Base-by-base conservation (phyloP, 2,888 invertebrate species). In the Drosophila nr. medialis region DNA sequence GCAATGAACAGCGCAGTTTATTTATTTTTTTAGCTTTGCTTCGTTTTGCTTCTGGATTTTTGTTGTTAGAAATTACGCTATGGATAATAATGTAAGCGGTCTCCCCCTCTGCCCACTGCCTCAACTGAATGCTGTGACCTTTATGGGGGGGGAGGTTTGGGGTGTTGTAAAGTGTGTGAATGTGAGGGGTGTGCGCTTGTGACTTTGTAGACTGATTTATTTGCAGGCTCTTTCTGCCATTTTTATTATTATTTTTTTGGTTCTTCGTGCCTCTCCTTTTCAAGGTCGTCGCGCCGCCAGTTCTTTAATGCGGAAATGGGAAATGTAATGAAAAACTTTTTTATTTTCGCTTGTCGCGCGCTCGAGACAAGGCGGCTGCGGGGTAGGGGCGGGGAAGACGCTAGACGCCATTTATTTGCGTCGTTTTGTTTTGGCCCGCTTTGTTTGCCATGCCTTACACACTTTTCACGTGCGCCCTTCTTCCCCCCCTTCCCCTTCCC, bases 221-320 rank as follows among this genome's bases (percentile, higher is more conserved):
- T 90, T 85, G 71, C 78, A 68, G 71, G 86, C 83, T 72, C 89
- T 84, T 78, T 72, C 74, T 77, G 83, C 75, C 81, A 89, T 79
- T 89, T 85, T 83, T 81, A 86, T 86, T 87, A 87, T 84, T 87
- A 87, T 87, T 83, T 89, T 82, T 80, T 83, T 80, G 80, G 69
- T 62, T 61, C 50, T 32, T 61, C 4, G 27, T 56, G 36, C 48
- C 56, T 51, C 24, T 32, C 18, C 27, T 79, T 87, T 81, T 83
- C 85, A 85, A 85, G 85, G 85, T 85, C 85, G 89, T 75, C 71
- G 88, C 89, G 75, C 67, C 71, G 75, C 56, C 69, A 71, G 72
- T 72, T 86, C 72, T 83, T 88, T 86, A 82, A 85, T 70, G 73
- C 85, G 85, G 86, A 88, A 83, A 80, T 83, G 81, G 83, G 64